phyloP scores from a whole-genome alignment of 2,888 invertebrate species.

The Acronicta leporina region DNA sequence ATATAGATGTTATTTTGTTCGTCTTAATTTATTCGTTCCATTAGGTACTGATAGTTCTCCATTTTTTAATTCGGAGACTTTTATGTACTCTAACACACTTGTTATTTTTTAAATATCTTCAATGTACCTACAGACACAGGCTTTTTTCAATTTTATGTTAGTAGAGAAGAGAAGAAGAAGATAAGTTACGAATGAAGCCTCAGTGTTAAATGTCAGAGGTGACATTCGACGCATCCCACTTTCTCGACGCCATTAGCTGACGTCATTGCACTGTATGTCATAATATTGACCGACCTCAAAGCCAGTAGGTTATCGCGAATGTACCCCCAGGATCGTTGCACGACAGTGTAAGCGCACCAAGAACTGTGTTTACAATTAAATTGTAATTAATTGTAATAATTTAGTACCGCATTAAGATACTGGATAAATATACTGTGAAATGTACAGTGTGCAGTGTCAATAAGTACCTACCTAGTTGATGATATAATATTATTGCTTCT shows the following conservation, averaged over 20 bases:
- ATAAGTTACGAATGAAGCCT: not conserved
- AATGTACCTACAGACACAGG: too few species aligned
- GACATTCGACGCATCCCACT: conserved; percentile 31
- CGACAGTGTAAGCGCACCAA: conserved; percentile 20
- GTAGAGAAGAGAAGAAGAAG: too few species aligned
- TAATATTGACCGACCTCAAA: conserved; percentile 58
- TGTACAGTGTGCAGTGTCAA: conserved; percentile 1
- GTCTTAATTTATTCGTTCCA: too few species aligned
- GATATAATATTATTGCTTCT: conserved; percentile 10
- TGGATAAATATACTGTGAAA: conserved; percentile 8
- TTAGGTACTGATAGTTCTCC: too few species aligned
- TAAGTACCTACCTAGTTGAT: not conserved
- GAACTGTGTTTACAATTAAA: conserved; percentile 42
- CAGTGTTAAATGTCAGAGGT: conserved; percentile 41
- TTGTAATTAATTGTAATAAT: conserved; percentile 42
- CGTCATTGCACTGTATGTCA: conserved; percentile 44
- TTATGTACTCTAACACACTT: too few species aligned
- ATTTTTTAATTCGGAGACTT: too few species aligned
- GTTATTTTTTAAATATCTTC: too few species aligned
- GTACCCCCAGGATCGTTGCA: conserved; percentile 52
- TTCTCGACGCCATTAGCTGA: conserved; percentile 48
- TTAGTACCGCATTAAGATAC: conserved; percentile 34
- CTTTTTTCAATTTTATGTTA: too few species aligned
- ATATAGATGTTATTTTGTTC: too few species aligned
- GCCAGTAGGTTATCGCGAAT: conserved; percentile 50